phyloP scores from a whole-genome alignment of 2,888 invertebrate species.

The Idaea biselata region DNA sequence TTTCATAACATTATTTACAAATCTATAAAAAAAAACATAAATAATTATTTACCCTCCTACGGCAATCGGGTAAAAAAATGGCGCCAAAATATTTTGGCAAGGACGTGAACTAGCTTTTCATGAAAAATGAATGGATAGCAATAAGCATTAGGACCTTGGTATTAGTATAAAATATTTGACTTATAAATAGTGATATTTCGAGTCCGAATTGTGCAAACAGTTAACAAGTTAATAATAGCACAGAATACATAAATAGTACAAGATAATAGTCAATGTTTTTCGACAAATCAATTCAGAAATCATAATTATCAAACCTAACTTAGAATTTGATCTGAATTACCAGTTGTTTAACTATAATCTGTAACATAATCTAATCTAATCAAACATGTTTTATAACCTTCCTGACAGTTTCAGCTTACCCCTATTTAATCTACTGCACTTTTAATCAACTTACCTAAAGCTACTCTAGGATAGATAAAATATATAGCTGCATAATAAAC shows the following conservation, averaged over 20 bases:
- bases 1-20: constrained; percentile 1
- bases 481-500: too few relatives aligned
- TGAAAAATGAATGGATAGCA: too few relatives aligned
- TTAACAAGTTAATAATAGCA: background rate
- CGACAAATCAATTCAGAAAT: background rate
- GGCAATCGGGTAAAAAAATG: background rate
- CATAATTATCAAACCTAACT: background rate
- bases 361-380: too few relatives aligned
- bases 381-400: too few relatives aligned
- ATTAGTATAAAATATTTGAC: background rate
- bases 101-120: background rate
- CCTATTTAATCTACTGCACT: too few relatives aligned
- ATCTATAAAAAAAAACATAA: background rate
- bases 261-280: background rate
- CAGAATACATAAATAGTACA: too few relatives aligned
- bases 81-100: background rate
- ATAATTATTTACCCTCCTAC: too few relatives aligned
- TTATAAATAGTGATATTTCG: background rate
- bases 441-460: too few relatives aligned
- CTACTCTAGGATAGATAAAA: too few relatives aligned
- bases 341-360: too few relatives aligned
- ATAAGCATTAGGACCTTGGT: background rate
- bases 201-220: background rate
- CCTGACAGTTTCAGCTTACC: too few relatives aligned
- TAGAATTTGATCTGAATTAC: too few relatives aligned